phyloP scores from a whole-genome alignment of 2,797 vertebrate species.

The Rhinogobio ventralis region DNA sequence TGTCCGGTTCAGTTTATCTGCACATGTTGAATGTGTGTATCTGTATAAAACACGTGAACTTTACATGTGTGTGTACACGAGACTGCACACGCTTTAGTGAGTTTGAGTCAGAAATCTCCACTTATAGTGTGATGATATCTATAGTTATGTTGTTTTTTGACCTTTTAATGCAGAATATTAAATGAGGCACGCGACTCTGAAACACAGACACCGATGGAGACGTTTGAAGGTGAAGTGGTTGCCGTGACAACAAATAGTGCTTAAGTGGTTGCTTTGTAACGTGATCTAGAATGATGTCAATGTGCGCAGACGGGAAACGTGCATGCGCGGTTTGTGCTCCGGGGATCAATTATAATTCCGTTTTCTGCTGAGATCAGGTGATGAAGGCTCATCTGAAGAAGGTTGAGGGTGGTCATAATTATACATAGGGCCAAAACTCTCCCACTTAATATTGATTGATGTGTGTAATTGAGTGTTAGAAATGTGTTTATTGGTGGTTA shows the following conservation, averaged over 20 bases:
- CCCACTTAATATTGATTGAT: too few relatives aligned
- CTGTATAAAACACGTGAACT: not conserved
- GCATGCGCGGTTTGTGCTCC: not conserved
- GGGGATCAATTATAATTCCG: not conserved
- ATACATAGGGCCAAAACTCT: too few relatives aligned
- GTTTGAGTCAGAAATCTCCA: not conserved
- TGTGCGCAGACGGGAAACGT: constrained; percentile 21
- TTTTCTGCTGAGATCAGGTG: not conserved
- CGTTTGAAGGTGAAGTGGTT: constrained; percentile 80
- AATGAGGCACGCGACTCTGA: not conserved
- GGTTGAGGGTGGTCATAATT: too few relatives aligned
- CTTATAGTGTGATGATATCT: not conserved
- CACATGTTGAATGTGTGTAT: not conserved
- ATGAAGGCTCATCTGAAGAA: not conserved
- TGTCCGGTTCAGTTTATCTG: not conserved
- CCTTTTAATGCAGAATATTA: too few relatives aligned
- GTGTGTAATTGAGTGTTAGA: too few relatives aligned
- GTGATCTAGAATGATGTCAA: constrained; percentile 81
- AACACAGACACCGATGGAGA: constrained; percentile 45
- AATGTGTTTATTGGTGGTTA: too few relatives aligned
- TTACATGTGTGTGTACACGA: too few relatives aligned
- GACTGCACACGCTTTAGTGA: not conserved
- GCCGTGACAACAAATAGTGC: constrained; percentile 79
- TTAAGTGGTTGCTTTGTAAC: constrained; percentile 78
- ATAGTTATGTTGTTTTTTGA: not conserved